A percentile compares a stretch with the other conserved stretches of the same genome.
These are phyloP conservation scores for Sorex maritimensis DNA, from an alignment of 2,797 vertebrate species.

Conservation along the genomic window DNA sequence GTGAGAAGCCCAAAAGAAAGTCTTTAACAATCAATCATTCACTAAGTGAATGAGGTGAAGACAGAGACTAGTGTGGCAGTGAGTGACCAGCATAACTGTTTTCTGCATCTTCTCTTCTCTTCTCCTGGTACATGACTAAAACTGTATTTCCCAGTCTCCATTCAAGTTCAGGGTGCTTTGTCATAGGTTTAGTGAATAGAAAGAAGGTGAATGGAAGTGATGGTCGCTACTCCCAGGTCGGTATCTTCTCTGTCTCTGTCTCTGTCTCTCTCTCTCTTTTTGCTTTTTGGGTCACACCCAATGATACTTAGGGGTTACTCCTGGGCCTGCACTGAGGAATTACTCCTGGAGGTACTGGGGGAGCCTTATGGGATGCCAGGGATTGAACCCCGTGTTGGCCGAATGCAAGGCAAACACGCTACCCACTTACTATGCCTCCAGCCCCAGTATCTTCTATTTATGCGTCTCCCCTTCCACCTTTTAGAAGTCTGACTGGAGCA, in stretches of 20 bases:
- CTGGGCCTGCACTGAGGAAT: no score
- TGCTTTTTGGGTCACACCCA: no score
- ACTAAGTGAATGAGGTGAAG: background rate
- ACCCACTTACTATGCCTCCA: no score
- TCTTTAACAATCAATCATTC: background rate
- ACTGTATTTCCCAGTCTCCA: background rate
- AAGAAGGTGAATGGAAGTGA: background rate
- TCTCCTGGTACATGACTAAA: background rate
- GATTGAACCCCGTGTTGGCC: no score
- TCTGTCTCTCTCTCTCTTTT: no score
- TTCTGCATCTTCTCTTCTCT: background rate
- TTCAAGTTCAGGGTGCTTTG: background rate
- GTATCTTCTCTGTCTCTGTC: background rate
- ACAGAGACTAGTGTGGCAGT: background rate
- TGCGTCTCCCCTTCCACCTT: background rate
- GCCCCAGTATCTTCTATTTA: background rate
- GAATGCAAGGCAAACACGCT: no score
- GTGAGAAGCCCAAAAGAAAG: background rate
- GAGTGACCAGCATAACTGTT: background rate
- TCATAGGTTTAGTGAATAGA: background rate
- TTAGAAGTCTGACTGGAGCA: constrained; percentile 4
- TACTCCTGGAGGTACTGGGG: no score
- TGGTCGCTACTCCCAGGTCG: background rate
- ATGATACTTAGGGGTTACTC: no score
- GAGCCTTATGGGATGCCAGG: no score